Conservation (phyloP, 2,797 vertebrate species). For the Amphiprion clarkii region DNA sequence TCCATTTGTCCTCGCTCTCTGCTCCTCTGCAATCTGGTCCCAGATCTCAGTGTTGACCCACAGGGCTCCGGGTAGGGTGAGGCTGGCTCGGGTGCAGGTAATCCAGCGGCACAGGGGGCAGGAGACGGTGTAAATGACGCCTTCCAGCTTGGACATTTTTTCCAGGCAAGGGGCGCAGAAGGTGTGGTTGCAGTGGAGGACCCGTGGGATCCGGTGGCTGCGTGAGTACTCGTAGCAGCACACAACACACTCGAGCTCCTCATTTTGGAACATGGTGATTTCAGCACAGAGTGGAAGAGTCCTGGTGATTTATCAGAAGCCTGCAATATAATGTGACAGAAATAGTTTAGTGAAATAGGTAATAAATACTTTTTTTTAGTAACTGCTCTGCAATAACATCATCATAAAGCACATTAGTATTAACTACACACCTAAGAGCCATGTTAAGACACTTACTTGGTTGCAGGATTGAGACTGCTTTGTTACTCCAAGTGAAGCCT, state of each 20-base stretch:
- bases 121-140: slow-evolving; percentile 23
- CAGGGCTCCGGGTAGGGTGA: slow-evolving; percentile 59
- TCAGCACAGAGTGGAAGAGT: not conserved
- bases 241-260: slow-evolving; percentile 70
- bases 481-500: not conserved
- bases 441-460: slow-evolving; percentile 37
- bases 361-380: not conserved
- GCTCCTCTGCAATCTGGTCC: slow-evolving; percentile 56
- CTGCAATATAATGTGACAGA: not conserved
- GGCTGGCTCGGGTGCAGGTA: slow-evolving; percentile 63
- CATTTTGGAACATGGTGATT: slow-evolving; percentile 15
- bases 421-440: not conserved
- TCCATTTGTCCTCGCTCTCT: accelerated
- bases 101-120: slow-evolving; percentile 81
- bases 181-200: slow-evolving; percentile 80
- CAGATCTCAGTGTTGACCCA: slow-evolving; percentile 77
- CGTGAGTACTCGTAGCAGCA: slow-evolving; percentile 71
- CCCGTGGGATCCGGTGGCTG: slow-evolving; percentile 56
- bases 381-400: not conserved
- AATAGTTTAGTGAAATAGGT: not conserved
- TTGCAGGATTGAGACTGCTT: not conserved
- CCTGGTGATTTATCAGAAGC: not conserved
- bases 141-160: slow-evolving; percentile 29
- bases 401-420: not conserved
- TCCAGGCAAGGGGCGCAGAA: slow-evolving; percentile 75